These are phyloP conservation scores for Aphyosemion australe DNA, from an alignment of 2,113 vertebrate species.

Conservation along the genomic window DNA sequence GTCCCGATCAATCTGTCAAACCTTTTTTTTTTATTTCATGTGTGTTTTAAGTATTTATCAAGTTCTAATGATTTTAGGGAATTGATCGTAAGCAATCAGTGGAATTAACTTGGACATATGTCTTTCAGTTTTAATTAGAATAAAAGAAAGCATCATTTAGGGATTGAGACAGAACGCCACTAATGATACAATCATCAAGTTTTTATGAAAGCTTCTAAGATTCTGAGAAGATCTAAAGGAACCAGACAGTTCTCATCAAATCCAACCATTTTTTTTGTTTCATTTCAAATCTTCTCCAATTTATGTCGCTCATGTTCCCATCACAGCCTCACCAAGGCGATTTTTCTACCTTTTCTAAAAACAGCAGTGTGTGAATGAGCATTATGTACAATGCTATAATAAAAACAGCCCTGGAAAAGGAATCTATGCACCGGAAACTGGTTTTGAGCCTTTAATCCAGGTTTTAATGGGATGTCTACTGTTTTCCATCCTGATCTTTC, in stretches of 20 bases:
- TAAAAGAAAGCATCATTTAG: not conserved
- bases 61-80: slow-evolving; percentile 8
- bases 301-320: not conserved
- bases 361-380: not conserved
- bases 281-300: not conserved
- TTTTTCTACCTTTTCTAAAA: not conserved
- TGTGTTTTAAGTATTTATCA: slow-evolving; percentile 40
- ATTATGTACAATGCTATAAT: not conserved
- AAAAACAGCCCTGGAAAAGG: not conserved
- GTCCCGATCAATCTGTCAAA: slow-evolving; percentile 32
- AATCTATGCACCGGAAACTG: slow-evolving; percentile 1
- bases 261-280: not conserved
- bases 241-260: not conserved
- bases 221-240: not conserved
- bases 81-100: not conserved
- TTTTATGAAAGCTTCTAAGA: not conserved
- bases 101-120: slow-evolving; percentile 1
- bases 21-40: slow-evolving; percentile 6
- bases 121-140: not conserved
- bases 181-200: not conserved
- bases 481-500: slow-evolving; percentile 17
- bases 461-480: slow-evolving; percentile 12
- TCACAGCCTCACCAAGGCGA: not conserved
- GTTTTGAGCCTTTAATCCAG: slow-evolving; percentile 17
- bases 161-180: not conserved